Conservation (phyloP, 2,113 vertebrate species). For the Lynx canadensis region DNA sequence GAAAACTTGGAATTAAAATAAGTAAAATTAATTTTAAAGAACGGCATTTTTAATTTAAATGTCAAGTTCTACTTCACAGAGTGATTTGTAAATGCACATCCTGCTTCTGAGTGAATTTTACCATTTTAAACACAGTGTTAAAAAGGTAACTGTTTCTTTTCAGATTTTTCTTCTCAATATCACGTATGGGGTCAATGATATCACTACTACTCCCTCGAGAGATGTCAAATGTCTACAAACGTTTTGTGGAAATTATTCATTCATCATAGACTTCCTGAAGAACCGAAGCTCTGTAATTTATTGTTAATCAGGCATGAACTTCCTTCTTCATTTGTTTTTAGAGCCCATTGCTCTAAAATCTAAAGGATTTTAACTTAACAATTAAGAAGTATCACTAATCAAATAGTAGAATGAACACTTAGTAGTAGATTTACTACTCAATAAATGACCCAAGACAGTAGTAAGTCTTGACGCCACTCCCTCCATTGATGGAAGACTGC, state of each 20-base stretch:
- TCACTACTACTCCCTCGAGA: not conserved
- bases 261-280: not conserved
- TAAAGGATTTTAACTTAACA: not conserved
- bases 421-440: not conserved
- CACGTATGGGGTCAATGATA: not conserved
- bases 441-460: not conserved
- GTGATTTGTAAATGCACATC: not conserved
- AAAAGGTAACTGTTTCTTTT: not conserved
- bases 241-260: not conserved
- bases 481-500: not conserved
- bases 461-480: not conserved
- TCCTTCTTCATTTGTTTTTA: not conserved
- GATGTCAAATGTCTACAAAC: not conserved
- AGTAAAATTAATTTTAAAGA: constrained; percentile 8
- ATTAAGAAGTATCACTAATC: no score
- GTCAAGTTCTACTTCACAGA: not conserved
- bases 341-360: not conserved
- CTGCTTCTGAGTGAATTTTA: not conserved
- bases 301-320: not conserved
- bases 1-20: not conserved
- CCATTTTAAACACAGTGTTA: not conserved
- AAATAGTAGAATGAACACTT: not conserved
- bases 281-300: not conserved
- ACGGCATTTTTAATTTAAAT: not conserved
- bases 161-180: not conserved